These are phyloP conservation scores for Scaptodrosophila latifasciaeformis DNA, from an alignment of 2,888 invertebrate genomes.

Conservation along the genomic window DNA sequence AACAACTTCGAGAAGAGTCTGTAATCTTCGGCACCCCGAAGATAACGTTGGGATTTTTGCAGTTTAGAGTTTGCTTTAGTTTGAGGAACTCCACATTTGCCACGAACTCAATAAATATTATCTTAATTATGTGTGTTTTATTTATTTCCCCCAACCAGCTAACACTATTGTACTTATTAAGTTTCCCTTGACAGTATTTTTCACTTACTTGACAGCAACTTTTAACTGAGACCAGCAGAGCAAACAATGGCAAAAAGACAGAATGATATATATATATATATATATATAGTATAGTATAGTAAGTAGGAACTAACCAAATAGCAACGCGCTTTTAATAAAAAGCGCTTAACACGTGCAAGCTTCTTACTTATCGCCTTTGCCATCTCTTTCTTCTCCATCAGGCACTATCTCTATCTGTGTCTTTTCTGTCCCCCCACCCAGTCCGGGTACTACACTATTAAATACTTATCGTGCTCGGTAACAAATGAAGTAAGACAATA, in stretches of 20 bases:
- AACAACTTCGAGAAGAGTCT: no score
- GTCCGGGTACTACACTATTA: background rate
- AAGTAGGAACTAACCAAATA: conserved; percentile 36
- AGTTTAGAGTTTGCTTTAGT: no score
- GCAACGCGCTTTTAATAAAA: conserved; percentile 8
- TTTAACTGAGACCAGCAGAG: conserved; percentile 1
- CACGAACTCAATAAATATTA: no score
- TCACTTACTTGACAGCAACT: conserved; percentile 7
- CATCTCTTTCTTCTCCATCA: background rate
- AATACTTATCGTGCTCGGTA: conserved; percentile 8
- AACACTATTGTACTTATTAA: no score
- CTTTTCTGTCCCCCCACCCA: no score
- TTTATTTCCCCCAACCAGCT: no score
- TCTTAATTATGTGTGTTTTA: no score
- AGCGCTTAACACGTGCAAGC: conserved; percentile 35
- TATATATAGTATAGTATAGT: background rate
- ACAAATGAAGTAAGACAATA: conserved; percentile 53
- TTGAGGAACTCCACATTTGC: no score
- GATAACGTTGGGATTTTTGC: no score
- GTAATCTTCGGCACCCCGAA: no score
- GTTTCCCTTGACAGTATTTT: background rate
- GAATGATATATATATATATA: no score
- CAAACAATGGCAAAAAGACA: conserved; percentile 9
- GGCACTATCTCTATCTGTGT: background rate
- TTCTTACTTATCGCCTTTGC: conserved; percentile 29